phyloP scores from a whole-genome alignment of 2,888 invertebrate genomes.

The Sarcophaga subvicina region DNA sequence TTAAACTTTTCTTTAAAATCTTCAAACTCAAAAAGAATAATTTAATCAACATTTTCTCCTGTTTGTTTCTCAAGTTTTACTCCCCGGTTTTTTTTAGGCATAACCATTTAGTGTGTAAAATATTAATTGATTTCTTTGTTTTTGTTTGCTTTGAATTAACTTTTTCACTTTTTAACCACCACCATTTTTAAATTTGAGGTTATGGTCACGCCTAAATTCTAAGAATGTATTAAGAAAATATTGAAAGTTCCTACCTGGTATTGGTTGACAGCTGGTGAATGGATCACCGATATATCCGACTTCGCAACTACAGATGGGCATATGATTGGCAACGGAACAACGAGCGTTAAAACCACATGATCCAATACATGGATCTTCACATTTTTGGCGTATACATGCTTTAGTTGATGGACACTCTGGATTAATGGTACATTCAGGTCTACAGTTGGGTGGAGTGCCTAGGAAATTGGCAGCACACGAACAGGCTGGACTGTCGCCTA shows the following conservation, averaged over 20 bases:
- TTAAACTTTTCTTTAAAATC: constrained; percentile 8
- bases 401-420: constrained; percentile 86
- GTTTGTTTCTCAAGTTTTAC: constrained; percentile 26
- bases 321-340: constrained; percentile 87
- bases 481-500: constrained; percentile 84
- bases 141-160: not conserved
- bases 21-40: not conserved
- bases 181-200: constrained; percentile 36
- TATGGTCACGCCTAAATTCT: constrained; percentile 68
- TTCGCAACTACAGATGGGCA: constrained; percentile 90
- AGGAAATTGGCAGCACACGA: constrained; percentile 84
- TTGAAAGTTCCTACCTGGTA: constrained; percentile 78
- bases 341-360: constrained; percentile 85
- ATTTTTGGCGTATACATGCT: constrained; percentile 86
- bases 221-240: constrained; percentile 48
- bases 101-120: constrained; percentile 39
- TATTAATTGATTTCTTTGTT: not conserved
- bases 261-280: constrained; percentile 85
- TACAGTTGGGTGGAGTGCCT: constrained; percentile 86
- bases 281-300: constrained; percentile 92
- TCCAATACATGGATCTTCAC: constrained; percentile 86
- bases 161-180: constrained; percentile 17
- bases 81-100: constrained; percentile 55
- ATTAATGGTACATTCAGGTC: constrained; percentile 86
- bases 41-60: not conserved